Evolutionary conservation across 2,797 vertebrate genomes (phyloP).

Genomic region (Ficedula albicollis): DNA sequence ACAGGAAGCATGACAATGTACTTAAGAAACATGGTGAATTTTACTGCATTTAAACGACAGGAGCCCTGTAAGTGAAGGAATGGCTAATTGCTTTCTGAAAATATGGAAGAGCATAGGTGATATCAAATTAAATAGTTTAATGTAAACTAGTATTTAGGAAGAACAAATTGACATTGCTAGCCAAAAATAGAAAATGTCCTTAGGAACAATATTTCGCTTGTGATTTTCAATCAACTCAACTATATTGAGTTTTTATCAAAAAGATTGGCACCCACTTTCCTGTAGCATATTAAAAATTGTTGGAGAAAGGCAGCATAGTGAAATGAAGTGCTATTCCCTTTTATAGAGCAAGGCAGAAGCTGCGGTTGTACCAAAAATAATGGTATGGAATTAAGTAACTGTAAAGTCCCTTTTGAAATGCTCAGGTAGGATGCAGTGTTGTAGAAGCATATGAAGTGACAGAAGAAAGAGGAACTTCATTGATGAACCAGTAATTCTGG

Average conservation of each 20-base stretch:
- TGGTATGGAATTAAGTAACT: neutral
- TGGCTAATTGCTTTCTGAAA: neutral
- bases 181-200: neutral
- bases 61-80: neutral
- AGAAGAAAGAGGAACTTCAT: neutral
- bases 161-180: neutral
- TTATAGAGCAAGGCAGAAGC: neutral
- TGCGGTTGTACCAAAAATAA: neutral
- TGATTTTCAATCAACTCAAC: constrained; percentile 2
- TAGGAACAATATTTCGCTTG: neutral
- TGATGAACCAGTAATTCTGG: neutral
- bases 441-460: neutral
- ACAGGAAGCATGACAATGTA: neutral
- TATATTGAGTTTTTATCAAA: neutral
- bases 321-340: constrained; percentile 22
- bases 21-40: constrained; percentile 28
- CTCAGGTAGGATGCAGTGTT: neutral
- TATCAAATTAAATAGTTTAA: neutral
- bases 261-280: neutral
- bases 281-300: neutral
- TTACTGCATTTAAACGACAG: neutral
- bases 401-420: neutral
- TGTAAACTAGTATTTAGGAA: neutral
- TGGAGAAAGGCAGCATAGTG: neutral
- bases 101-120: neutral